Evolutionary conservation across 2,113 vertebrate species (phyloP).

Genomic region (Okapia johnstoni): DNA sequence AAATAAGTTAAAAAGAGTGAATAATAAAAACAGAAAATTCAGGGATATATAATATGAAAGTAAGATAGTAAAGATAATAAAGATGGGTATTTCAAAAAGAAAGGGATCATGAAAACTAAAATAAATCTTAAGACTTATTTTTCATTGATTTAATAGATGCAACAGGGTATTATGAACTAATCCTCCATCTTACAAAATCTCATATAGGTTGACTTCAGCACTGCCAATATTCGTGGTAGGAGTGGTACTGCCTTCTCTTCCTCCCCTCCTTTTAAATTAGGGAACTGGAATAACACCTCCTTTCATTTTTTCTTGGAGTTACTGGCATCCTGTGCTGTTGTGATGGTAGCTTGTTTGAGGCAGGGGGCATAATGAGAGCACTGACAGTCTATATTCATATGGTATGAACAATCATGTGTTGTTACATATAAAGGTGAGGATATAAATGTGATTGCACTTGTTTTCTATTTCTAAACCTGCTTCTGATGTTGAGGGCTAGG

Average conservation of each 20-base stretch:
- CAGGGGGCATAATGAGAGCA: accelerated
- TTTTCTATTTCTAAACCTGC: background rate
- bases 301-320: background rate
- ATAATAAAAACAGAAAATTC: background rate
- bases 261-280: background rate
- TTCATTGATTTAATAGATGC: background rate
- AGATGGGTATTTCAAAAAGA: background rate
- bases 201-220: background rate
- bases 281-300: accelerated
- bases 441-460: background rate
- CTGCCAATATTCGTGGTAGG: background rate
- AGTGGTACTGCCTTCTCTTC: background rate
- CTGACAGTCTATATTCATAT: background rate
- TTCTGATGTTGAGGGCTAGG: background rate
- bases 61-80: background rate
- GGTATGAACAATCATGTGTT: background rate
- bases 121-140: background rate
- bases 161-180: background rate
- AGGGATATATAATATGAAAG: background rate
- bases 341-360: background rate
- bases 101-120: background rate
- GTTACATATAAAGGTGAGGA: background rate
- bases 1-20: background rate
- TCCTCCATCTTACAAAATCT: background rate
- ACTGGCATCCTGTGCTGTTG: background rate